phyloP scores from a whole-genome alignment of 2,797 vertebrate genomes.

The Arrhamphus sclerolepis region DNA sequence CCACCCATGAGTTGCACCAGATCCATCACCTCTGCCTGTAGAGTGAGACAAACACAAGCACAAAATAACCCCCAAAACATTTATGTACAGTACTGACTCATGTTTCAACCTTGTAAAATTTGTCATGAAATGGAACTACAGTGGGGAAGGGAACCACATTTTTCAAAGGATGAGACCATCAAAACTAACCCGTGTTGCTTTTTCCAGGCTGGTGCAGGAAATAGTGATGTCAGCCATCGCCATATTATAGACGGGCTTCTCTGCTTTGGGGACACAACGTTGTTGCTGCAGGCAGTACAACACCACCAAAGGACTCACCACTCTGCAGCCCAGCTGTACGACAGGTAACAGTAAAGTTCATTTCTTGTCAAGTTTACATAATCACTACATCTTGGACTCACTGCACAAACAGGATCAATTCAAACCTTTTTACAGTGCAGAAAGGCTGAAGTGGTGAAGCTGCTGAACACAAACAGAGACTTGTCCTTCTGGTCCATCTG shows the following conservation, averaged over 20 bases:
- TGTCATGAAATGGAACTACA: neutral
- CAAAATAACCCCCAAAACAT: no score
- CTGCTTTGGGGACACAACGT: constrained; percentile 91
- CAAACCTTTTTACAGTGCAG: constrained; percentile 90
- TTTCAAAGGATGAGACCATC: neutral
- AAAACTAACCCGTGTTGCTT: constrained; percentile 84
- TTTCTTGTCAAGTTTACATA: neutral
- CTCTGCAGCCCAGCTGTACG: constrained; percentile 88
- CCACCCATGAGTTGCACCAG: constrained; percentile 96
- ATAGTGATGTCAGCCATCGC: constrained; percentile 91
- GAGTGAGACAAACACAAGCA: constrained; percentile 4
- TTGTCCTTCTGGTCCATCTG: constrained; percentile 88
- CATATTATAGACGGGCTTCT: constrained; percentile 93
- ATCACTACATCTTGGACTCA: no score
- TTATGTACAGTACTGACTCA: no score
- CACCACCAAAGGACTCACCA: constrained; percentile 95
- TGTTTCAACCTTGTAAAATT: neutral
- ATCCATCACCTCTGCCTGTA: constrained; percentile 91
- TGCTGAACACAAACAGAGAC: constrained; percentile 93
- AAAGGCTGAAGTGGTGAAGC: constrained; percentile 87
- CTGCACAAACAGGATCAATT: neutral
- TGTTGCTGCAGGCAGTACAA: constrained; percentile 91
- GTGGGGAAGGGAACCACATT: neutral
- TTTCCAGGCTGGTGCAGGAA: constrained; percentile 95
- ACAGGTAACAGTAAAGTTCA: constrained; percentile 3